Evolutionary conservation across 2,113 vertebrate species (phyloP), one percentile per base, ranked within the genome.

Genomic region (Aegypius monachus): DNA sequence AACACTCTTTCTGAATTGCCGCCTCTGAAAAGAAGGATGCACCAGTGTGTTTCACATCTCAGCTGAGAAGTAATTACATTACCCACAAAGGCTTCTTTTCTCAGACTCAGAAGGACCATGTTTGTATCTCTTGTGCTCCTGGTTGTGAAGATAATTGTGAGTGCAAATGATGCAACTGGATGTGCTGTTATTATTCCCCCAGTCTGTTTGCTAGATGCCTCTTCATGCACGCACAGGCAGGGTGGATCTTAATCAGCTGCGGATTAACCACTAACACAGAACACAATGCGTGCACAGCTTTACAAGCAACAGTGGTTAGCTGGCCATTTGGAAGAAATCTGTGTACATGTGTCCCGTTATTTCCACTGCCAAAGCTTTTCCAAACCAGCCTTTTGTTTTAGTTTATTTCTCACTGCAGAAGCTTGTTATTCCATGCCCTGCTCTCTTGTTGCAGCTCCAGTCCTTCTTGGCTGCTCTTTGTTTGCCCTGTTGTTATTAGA

Each of bases 261-360:
- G 5, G 62, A 68, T 83, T 65, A 71, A 45, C 63, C 34, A 13
- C 63, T 80, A 32, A 82, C 86, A 63, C 82, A 62, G 74, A 56
- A 43, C 68, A 63, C 11, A 50, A 9, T 38, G 53, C 75, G 47
- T 78, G 58, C 38, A 9, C 56, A 84, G 91, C 75, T 78, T 75
- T 75, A 25, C 43, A 68, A 92, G 67, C 79, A 62, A 23, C 70
- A 88, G 68, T 58, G 71, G 13, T 77, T 40, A 74, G 58, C 65
- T 84, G 65, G 38, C 90, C 80, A 8, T 96, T 91, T 95, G 95
- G 96, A 93, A 79, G 79, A 77, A 90, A 93, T 88, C 86, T 90
- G 56, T 67, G 14, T 79, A 18, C 80, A 55, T 58, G 53, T 21
- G 43, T 86, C 78, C 89, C 40, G 16, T 62, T 90, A 32, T 86